phyloP scores from a whole-genome alignment of 2,113 vertebrate genomes.

The Sorex fumeus region DNA sequence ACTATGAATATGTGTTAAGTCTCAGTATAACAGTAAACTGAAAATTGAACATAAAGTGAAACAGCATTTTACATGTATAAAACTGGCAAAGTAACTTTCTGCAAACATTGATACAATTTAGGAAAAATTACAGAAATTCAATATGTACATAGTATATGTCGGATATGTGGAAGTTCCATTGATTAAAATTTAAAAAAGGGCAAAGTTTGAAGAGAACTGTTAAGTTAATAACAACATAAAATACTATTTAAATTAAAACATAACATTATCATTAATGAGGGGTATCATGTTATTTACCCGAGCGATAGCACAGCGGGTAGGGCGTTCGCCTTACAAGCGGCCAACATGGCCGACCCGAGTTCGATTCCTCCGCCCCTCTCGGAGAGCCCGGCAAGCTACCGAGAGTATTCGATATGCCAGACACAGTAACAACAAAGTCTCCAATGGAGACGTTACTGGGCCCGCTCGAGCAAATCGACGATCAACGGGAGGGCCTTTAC shows the following conservation, averaged over 20 bases:
- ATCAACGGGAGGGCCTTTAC: too few species aligned
- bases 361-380: too few species aligned
- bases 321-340: too few species aligned
- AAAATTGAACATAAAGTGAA: constrained; percentile 47
- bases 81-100: constrained; percentile 49
- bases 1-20: neutral
- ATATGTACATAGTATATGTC: neutral
- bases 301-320: too few species aligned
- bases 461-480: too few species aligned
- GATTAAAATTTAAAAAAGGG: neutral
- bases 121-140: constrained; percentile 34
- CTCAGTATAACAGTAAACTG: neutral
- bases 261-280: neutral
- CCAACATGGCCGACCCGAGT: too few species aligned
- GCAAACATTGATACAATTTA: constrained; percentile 43
- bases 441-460: too few species aligned
- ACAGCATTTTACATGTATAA: constrained; percentile 26
- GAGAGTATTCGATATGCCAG: too few species aligned
- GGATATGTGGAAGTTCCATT: neutral
- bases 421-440: too few species aligned
- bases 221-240: neutral
- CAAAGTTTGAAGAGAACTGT: neutral
- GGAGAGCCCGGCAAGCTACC: too few species aligned
- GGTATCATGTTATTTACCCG: too few species aligned
- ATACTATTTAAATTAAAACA: neutral